phyloP scores from a whole-genome alignment of 2,888 invertebrate species.

The Microplitis manilae region DNA sequence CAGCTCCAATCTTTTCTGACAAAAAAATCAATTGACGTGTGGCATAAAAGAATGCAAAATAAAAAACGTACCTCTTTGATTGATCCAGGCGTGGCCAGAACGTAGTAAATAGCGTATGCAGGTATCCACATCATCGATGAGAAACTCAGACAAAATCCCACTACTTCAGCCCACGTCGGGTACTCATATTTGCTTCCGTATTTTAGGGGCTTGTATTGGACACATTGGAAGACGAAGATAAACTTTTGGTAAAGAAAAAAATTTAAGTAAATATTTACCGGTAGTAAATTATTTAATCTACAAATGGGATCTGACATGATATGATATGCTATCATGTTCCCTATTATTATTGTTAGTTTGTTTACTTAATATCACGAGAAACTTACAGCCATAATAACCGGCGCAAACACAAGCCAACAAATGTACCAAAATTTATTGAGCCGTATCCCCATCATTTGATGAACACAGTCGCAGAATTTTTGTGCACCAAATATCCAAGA shows the following conservation, averaged over 20 bases:
- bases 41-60: conserved; percentile 43
- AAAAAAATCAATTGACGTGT: conserved; percentile 7
- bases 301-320: background rate
- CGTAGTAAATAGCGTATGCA: conserved; percentile 76
- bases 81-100: conserved; percentile 73
- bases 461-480: conserved; percentile 75
- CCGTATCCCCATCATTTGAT: conserved; percentile 77
- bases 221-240: conserved; percentile 77
- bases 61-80: conserved; percentile 72
- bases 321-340: background rate
- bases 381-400: conserved; percentile 76
- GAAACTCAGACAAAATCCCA: conserved; percentile 77
- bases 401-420: conserved; percentile 77
- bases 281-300: background rate
- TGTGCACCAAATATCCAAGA: conserved; percentile 77
- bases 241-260: conserved; percentile 70
- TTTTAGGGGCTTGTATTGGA: conserved; percentile 75
- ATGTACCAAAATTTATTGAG: conserved; percentile 75
- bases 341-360: background rate
- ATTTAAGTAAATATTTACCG: conserved; percentile 21
- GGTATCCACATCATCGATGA: conserved; percentile 81
- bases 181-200: conserved; percentile 75
- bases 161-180: conserved; percentile 76
- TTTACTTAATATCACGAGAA: background rate
- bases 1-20: background rate